phyloP scores from a whole-genome alignment of 2,113 vertebrate species.

The Grallaria varia region DNA sequence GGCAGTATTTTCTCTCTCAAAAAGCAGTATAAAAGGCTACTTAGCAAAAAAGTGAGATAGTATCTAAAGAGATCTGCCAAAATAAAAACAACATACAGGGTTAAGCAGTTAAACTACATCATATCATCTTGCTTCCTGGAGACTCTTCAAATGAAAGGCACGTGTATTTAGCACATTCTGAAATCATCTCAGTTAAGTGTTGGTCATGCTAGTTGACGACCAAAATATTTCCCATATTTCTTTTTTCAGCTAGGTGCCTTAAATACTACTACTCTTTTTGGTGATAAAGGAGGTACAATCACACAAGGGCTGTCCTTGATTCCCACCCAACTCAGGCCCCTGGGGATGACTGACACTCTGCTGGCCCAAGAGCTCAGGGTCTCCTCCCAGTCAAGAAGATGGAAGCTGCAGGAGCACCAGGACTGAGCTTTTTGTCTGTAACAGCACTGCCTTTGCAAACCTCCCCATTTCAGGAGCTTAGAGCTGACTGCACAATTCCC shows the following conservation, averaged over 20 bases:
- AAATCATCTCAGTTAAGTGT: not conserved
- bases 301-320: not conserved
- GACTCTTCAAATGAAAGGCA: not conserved
- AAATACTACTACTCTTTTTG: not conserved
- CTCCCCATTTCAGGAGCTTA: not conserved
- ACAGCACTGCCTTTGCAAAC: not conserved
- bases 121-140: not conserved
- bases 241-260: not conserved
- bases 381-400: not conserved
- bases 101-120: not conserved
- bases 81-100: not conserved
- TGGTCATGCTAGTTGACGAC: not conserved
- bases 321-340: not conserved
- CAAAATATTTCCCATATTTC: not conserved
- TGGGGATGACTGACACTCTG: not conserved
- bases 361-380: not conserved
- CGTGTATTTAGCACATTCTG: not conserved
- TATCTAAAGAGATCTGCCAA: not conserved
- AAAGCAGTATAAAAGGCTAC: not conserved
- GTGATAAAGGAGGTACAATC: not conserved
- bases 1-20: not conserved
- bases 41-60: not conserved
- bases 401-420: not conserved
- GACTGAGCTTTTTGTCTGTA: not conserved
- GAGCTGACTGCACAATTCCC: not conserved